Evolutionary conservation across 2,113 vertebrate species (phyloP).

Genomic region (Forbesichthys papilliferus): DNA sequence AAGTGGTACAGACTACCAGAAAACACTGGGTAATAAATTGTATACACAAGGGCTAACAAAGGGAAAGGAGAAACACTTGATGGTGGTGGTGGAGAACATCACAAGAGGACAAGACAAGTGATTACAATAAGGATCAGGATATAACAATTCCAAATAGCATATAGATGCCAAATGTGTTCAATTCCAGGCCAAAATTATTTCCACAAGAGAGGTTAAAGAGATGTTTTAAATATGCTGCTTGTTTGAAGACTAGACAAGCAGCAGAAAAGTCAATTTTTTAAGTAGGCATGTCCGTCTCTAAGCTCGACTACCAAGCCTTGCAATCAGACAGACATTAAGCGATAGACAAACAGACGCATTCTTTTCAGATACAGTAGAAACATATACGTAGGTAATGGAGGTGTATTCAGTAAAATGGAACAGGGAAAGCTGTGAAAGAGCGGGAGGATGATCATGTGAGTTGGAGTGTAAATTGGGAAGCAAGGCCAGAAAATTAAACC

Average conservation of each 20-base stretch:
- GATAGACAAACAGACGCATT: background rate
- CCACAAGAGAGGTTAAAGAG: background rate
- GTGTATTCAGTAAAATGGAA: background rate
- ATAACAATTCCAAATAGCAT: no score
- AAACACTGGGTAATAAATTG: no score
- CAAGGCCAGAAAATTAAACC: background rate
- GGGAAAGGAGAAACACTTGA: no score
- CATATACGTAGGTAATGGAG: background rate
- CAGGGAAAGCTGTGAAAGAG: no score
- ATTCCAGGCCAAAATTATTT: slow-evolving; percentile 1
- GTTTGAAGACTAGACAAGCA: slow-evolving; percentile 26
- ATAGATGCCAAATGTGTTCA: no score
- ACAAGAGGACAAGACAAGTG: no score
- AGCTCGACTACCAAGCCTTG: slow-evolving; percentile 19
- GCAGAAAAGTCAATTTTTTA: slow-evolving; percentile 13
- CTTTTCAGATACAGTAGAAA: background rate
- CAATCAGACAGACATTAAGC: background rate
- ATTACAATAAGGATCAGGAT: no score
- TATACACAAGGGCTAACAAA: no score
- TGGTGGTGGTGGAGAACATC: no score
- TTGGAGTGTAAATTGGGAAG: background rate
- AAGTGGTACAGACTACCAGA: no score
- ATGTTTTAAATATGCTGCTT: slow-evolving; percentile 19
- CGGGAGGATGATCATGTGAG: no score
- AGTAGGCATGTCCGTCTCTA: slow-evolving; percentile 28